Percentiles rank a stretch among this genome's conserved stretches.
Evolutionary conservation across 2,113 vertebrate species (phyloP).

Genomic region (Prietella phreatophila): DNA sequence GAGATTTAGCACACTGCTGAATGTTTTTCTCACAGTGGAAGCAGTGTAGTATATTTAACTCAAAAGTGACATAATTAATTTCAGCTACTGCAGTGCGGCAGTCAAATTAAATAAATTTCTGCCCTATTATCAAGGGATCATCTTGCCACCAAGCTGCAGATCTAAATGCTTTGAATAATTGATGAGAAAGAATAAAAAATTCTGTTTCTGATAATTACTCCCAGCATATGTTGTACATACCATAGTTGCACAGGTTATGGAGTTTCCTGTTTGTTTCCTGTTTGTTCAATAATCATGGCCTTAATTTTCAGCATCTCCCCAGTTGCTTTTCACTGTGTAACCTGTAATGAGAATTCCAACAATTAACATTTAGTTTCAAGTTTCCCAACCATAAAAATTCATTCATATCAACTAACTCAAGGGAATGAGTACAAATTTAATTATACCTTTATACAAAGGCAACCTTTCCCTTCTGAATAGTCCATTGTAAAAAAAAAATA

Average conservation of each 20-base stretch:
- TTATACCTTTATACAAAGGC: slow-evolving; percentile 43
- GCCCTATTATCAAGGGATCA: slow-evolving; percentile 70
- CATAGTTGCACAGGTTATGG: slow-evolving; percentile 23
- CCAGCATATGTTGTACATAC: slow-evolving; percentile 45
- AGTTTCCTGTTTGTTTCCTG: slow-evolving; percentile 43
- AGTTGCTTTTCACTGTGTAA: slow-evolving; percentile 43
- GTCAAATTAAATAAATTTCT: slow-evolving; percentile 75
- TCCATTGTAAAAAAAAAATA: background rate
- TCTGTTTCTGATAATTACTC: slow-evolving; percentile 65
- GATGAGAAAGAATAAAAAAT: slow-evolving; percentile 56
- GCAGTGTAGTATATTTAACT: slow-evolving; percentile 70
- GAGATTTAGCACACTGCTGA: slow-evolving; percentile 35
- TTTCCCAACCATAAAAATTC: slow-evolving; percentile 46
- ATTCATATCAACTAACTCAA: slow-evolving; percentile 47
- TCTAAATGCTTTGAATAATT: slow-evolving; percentile 63
- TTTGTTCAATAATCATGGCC: slow-evolving; percentile 52
- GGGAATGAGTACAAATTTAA: slow-evolving; percentile 53
- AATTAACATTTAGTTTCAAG: slow-evolving; percentile 54
- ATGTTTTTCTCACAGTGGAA: slow-evolving; percentile 65
- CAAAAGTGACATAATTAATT: slow-evolving; percentile 75
- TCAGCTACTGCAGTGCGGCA: slow-evolving; percentile 69
- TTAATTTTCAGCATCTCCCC: slow-evolving; percentile 38
- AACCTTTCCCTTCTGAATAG: slow-evolving; percentile 40
- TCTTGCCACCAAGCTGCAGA: slow-evolving; percentile 64
- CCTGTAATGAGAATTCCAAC: slow-evolving; percentile 47